phyloP scores from a whole-genome alignment of 2,888 invertebrate species.

The Leptopterna dolabrata region DNA sequence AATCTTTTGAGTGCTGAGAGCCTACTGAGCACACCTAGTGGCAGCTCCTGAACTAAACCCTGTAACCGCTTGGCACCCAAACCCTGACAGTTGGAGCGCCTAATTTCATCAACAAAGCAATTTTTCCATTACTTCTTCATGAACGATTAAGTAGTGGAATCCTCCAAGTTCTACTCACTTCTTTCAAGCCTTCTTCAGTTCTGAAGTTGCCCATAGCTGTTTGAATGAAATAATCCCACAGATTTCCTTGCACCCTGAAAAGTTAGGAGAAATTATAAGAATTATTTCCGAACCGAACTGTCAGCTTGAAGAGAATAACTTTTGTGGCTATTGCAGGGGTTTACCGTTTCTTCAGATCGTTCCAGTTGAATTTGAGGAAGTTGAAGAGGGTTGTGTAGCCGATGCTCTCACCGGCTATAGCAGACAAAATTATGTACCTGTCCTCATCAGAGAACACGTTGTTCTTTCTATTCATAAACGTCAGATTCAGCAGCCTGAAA shows the following conservation, averaged over 20 bases:
- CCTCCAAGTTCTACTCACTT: constrained; percentile 69
- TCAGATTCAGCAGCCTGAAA: constrained; percentile 73
- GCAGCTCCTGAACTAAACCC: too few species aligned
- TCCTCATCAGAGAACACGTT: constrained; percentile 82
- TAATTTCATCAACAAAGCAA: too few species aligned
- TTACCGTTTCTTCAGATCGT: constrained; percentile 75
- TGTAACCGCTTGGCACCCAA: too few species aligned
- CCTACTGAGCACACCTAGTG: too few species aligned
- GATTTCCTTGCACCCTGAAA: constrained; percentile 69
- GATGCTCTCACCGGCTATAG: constrained; percentile 70
- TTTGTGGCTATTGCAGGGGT: too few species aligned
- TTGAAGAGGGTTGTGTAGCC: constrained; percentile 80
- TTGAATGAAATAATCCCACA: constrained; percentile 82
- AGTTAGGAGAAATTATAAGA: neutral
- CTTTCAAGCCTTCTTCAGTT: constrained; percentile 78
- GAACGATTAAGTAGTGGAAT: too few species aligned
- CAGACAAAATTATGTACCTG: constrained; percentile 78
- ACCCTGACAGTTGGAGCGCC: too few species aligned
- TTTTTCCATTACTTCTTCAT: too few species aligned
- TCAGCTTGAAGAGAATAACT: too few species aligned
- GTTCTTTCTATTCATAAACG: constrained; percentile 72
- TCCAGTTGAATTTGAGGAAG: constrained; percentile 79
- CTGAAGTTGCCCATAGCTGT: constrained; percentile 81
- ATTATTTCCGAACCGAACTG: neutral
- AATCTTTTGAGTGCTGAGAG: too few species aligned